These are phyloP conservation scores for Poecilia latipinna DNA, from an alignment of 2,113 vertebrate genomes.

Conservation along the genomic window DNA sequence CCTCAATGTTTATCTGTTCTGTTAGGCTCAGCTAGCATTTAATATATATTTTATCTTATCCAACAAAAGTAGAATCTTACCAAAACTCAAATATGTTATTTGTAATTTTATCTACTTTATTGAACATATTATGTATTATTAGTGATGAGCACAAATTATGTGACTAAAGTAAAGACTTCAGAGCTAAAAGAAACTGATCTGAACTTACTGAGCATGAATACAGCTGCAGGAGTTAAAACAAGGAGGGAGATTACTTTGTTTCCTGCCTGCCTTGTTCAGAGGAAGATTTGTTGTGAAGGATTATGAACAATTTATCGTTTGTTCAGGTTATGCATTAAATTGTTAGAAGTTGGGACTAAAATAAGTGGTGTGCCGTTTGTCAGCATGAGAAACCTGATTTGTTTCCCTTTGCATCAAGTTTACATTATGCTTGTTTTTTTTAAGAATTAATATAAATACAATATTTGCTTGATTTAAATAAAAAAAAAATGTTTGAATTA, in stretches of 20 bases:
- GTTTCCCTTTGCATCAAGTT: conserved; percentile 6
- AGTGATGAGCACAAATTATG: neutral
- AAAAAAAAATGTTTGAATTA: conserved; percentile 7
- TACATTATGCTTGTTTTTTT: neutral
- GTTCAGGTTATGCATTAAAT: neutral
- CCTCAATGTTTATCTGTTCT: neutral
- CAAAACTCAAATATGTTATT: neutral
- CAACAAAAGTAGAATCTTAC: neutral
- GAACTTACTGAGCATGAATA: neutral
- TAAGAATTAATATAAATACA: neutral
- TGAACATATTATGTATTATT: neutral
- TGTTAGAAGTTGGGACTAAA: neutral
- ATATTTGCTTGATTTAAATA: neutral
- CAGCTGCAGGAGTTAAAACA: conserved; percentile 7
- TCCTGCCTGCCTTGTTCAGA: neutral
- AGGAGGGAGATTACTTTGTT: neutral
- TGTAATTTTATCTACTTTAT: neutral
- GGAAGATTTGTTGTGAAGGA: neutral
- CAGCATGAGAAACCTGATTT: conserved; percentile 5
- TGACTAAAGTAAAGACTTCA: neutral
- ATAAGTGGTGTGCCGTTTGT: neutral
- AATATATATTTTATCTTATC: neutral
- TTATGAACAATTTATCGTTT: neutral
- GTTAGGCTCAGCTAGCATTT: neutral
- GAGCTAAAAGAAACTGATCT: neutral